Conservation (phyloP, 2,888 invertebrate species). For the Anodontia alba region DNA sequence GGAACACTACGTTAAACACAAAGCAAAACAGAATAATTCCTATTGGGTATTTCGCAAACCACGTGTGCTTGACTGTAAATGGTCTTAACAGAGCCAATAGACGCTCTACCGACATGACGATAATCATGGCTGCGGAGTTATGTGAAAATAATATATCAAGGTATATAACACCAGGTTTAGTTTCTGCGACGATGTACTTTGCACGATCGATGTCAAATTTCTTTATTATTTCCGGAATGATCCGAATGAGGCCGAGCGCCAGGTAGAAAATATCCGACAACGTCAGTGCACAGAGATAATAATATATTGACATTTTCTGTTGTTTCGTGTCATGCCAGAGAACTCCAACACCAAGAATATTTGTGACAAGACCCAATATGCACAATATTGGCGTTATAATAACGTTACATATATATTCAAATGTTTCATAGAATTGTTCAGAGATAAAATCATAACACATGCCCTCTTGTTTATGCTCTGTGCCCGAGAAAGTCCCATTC, state of each 20-base stretch:
- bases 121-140: conserved; percentile 25
- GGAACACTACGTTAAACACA: conserved; percentile 31
- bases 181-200: conserved; percentile 42
- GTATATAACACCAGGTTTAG: conserved; percentile 36
- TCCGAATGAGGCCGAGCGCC: conserved; percentile 29
- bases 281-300: conserved; percentile 46
- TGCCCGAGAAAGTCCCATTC: no score
- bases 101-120: conserved; percentile 52
- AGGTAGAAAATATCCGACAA: conserved; percentile 39
- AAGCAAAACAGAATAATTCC: conserved; percentile 29
- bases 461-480: no score
- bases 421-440: no score
- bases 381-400: conserved; percentile 36
- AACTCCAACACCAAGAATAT: conserved; percentile 41
- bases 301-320: conserved; percentile 42
- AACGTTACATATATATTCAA: no score
- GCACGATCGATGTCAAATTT: conserved; percentile 29
- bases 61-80: conserved; percentile 16
- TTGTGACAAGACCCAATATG: conserved; percentile 33
- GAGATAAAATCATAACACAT: no score
- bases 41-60: conserved; percentile 37
- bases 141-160: conserved; percentile 42
- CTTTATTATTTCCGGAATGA: conserved; percentile 32
- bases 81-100: conserved; percentile 22
- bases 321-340: background rate